Base-by-base conservation (phyloP, 1,140 invertebrate genomes). In the Proales similis region DNA sequence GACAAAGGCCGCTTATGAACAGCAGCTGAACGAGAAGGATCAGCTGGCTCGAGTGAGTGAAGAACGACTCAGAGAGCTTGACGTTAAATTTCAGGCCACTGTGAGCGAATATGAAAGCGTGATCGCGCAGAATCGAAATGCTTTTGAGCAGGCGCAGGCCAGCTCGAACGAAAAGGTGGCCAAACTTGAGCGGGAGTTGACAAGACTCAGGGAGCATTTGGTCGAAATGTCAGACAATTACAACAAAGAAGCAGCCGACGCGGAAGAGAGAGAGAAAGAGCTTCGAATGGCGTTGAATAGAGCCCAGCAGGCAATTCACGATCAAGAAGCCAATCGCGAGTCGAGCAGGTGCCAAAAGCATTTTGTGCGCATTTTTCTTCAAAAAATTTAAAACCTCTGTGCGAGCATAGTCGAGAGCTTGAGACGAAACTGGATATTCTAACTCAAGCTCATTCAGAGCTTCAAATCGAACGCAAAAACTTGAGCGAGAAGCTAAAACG, bases 191-290 rank as follows among this genome's bases (percentile, higher is more conserved):
- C 39, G 32, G 45, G 51, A 57, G 32, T 57, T 57, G 17, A 42
- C 39, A 9, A 12, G 36, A 20, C 32, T 57, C 9, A 57, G 45
- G 20, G 51, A 42, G 22, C 51, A 57, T 24, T 39, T 57, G 9
- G 51, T 57, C 2, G 51, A 57, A 57, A 57, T 57, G 19, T 57
- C 51, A 2, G 51, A 57, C 20, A 42, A 7, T 12, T 57, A 57
- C 30, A 57, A 22, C 11, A 57, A 42, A 42, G 36, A 57, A 42
- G 51, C 51, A 2, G 45, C 45, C 30, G 17, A 57, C 27, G 51
- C 51, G n/a, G 51, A 57, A 39, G 38, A 57, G 5, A 42, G 51
- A 42, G 51, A 57, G 20, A 57, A 57, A 57, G 36, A 57, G 26
- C 22, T 57, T 0, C 26, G 51, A 17, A 29, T 26, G 36, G 17